A percentile compares a stretch with the other conserved stretches of the same genome.
Conservation (phyloP, 35 echinoderm and acorn worm genomes). For the Holothuria glaberrima region DNA sequence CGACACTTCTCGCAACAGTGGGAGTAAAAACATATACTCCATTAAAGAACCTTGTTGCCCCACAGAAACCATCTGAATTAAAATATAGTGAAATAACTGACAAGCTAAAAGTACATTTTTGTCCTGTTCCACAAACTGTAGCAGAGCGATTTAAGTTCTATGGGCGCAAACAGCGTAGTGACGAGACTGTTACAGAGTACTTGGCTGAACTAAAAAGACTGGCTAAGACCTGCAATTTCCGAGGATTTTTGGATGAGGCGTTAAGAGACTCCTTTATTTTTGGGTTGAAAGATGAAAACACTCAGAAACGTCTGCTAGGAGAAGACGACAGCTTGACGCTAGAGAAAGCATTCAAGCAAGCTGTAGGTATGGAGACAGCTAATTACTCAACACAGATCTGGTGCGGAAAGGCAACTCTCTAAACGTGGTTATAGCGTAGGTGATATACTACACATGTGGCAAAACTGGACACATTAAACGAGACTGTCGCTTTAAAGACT, state of each 20-base stretch:
- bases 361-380: not conserved
- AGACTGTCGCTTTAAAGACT: too few relatives aligned
- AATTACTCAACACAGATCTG: not conserved
- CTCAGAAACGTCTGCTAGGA: not conserved
- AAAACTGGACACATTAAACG: too few relatives aligned
- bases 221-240: not conserved
- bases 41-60: not conserved
- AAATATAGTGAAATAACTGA: not conserved
- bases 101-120: not conserved
- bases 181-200: not conserved
- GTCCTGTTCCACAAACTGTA: too few relatives aligned
- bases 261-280: not conserved
- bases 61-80: not conserved
- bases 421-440: not conserved
- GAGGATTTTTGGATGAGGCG: not conserved
- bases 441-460: too few relatives aligned
- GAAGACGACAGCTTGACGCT: not conserved
- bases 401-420: not conserved
- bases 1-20: not conserved
- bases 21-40: not conserved
- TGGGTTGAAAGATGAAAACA: not conserved
- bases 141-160: conserved; percentile 15
- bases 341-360: not conserved
- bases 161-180: not conserved
- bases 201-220: not conserved